Percentiles rank a stretch among this genome's conserved stretches.
These are phyloP conservation scores for Gymnogyps californianus DNA, from an alignment of 2,113 vertebrate genomes.

Conservation along the genomic window DNA sequence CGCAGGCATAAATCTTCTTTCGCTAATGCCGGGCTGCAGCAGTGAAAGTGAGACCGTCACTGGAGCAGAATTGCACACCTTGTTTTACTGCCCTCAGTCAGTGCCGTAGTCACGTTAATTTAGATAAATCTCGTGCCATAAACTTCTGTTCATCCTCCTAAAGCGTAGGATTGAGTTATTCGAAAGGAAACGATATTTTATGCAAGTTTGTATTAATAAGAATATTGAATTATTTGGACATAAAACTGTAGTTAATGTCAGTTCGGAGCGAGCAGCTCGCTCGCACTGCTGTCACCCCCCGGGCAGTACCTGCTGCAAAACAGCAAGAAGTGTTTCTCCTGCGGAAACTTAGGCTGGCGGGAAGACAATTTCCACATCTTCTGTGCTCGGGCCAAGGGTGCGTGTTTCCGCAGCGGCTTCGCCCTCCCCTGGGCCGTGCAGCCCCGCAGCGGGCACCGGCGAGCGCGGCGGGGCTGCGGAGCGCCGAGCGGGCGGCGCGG, in stretches of 20 bases:
- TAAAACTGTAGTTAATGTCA: neutral
- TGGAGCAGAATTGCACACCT: neutral
- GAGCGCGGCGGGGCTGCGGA: too few relatives aligned
- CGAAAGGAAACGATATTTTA: neutral
- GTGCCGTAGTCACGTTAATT: neutral
- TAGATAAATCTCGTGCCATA: neutral
- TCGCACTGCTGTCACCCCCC: too few relatives aligned
- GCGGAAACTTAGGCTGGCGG: neutral
- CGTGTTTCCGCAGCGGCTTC: neutral
- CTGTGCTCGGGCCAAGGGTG: neutral
- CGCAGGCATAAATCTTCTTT: conserved; percentile 7
- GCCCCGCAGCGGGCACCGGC: neutral
- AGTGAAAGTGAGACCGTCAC: neutral
- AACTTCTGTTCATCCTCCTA: neutral
- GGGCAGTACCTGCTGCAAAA: neutral
- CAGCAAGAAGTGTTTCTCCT: neutral
- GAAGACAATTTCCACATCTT: accelerated
- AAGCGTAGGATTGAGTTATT: neutral
- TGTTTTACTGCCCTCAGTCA: neutral
- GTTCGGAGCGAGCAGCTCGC: neutral
- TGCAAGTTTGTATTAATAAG: neutral
- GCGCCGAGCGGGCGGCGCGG: neutral
- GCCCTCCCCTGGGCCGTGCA: neutral
- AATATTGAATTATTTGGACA: neutral
- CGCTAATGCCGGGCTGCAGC: neutral